These are phyloP conservation scores for Cisticola juncidis DNA, from an alignment of 2,113 vertebrate genomes.

Conservation along the genomic window DNA sequence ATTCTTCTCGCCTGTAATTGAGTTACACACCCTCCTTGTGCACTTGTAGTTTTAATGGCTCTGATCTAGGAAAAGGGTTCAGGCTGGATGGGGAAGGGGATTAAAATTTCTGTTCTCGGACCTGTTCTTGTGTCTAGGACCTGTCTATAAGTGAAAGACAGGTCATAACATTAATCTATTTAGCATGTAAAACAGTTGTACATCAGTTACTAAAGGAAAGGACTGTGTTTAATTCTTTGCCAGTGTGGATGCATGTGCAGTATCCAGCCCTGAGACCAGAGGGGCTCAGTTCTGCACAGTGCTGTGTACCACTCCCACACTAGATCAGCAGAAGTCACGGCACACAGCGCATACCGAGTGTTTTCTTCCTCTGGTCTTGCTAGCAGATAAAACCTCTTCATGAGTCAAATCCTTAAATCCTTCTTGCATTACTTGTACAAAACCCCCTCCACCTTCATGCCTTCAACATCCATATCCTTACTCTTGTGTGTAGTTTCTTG, in stretches of 20 bases:
- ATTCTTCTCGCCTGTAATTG: slow-evolving; percentile 10
- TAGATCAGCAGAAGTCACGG: neutral
- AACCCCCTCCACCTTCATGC: accelerated
- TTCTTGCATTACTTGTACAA: neutral
- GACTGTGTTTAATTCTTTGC: neutral
- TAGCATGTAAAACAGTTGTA: neutral
- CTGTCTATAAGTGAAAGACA: neutral
- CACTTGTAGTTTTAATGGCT: neutral
- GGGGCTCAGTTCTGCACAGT: neutral
- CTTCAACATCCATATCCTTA: neutral
- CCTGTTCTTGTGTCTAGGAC: neutral
- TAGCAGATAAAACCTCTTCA: neutral
- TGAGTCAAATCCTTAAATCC: neutral
- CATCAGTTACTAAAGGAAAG: neutral
- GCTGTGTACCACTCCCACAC: neutral
- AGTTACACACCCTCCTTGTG: neutral
- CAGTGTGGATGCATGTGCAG: neutral
- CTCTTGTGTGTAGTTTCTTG: neutral
- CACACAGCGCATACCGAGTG: accelerated
- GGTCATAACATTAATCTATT: neutral
- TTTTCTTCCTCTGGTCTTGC: neutral
- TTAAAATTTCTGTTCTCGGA: neutral
- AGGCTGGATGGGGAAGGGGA: neutral
- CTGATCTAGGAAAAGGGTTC: neutral
- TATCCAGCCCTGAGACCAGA: neutral